Base-by-base conservation (phyloP, 2,113 vertebrate species). In the Rhadina sibilatrix region DNA sequence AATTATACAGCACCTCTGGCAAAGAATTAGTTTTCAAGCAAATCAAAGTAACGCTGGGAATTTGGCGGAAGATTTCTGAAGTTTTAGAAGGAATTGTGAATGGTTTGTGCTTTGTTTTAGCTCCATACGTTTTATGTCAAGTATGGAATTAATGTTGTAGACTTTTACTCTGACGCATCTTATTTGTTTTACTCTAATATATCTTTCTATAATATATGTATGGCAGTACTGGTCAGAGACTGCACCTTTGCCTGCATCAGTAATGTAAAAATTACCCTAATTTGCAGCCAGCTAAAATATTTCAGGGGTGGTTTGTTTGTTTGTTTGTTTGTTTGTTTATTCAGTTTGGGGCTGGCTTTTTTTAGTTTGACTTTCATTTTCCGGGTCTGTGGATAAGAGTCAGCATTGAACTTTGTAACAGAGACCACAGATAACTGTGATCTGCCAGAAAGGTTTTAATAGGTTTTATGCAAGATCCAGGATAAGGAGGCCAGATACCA, bases 1-100 rank as follows among this genome's bases (percentile, higher is more conserved):
- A 63, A 83, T 82, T 76, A 63, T 27, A 56, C 15, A 79, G 69
- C 46, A 87, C 81, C 74, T 91, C 81, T 94, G 94, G 93, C 93
- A 87, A 91, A 40, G 53, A 59, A 71, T 75, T 95, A 68, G 30
- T 53, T 47, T 84, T 60, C 75, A 91, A 86, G 20, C 68, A 92
- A 89, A 56, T 78, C 52, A 68, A 60, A 89, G 65, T 28, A 89
- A 75, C 33, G 28, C 56, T 63, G 64, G 53, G 57, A 89, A 82
- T 84, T 86, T 61, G 52, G 72, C 82, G 78, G 65, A 94, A 52
- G 57, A 64, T 82, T 87, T 79, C 49, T 83, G 2, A 74, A 75
- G 65, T 76, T 95, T 78, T 63, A 40, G 56, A 87, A 91, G 46
- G 65, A 72, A 18, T 19, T 42, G 15, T 57, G 28, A 56, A 79